Evolutionary conservation across 2,797 vertebrate species (phyloP).

Genomic region (Capromys pilorides): DNA sequence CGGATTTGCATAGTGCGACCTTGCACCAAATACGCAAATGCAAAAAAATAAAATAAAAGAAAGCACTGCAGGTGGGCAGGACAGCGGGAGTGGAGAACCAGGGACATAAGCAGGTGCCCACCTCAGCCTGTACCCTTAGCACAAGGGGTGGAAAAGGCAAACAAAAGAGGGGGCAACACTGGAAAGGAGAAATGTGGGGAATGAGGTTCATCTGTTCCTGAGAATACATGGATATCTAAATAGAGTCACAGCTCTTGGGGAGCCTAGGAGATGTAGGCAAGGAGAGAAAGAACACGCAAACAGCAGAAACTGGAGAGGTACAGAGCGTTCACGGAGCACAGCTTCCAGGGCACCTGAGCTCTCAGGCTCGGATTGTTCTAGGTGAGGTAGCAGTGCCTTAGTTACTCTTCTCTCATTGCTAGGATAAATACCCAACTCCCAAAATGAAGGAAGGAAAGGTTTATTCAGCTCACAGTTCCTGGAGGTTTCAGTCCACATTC

Average conservation of each 20-base stretch:
- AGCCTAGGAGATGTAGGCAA: neutral
- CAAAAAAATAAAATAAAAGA: too few species aligned
- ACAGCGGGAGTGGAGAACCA: neutral
- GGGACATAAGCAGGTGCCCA: neutral
- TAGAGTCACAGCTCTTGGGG: neutral
- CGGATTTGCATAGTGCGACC: too few species aligned
- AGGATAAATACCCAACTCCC: too few species aligned
- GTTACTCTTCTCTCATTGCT: too few species aligned
- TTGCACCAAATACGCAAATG: too few species aligned
- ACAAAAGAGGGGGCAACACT: neutral
- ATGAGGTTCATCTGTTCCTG: neutral
- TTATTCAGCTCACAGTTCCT: too few species aligned
- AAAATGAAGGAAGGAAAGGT: too few species aligned
- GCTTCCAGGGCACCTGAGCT: neutral
- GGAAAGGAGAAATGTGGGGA: neutral
- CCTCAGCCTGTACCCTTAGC: neutral
- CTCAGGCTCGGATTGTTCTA: neutral
- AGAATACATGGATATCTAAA: neutral
- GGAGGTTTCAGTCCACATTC: too few species aligned
- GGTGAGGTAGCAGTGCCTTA: neutral
- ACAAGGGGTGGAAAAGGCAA: neutral
- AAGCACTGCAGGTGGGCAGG: neutral
- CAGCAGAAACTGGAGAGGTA: neutral
- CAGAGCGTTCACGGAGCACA: neutral
- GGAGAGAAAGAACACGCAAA: neutral